These are phyloP conservation scores for Microchirus variegatus DNA, from an alignment of 2,797 vertebrate species.

Conservation along the genomic window DNA sequence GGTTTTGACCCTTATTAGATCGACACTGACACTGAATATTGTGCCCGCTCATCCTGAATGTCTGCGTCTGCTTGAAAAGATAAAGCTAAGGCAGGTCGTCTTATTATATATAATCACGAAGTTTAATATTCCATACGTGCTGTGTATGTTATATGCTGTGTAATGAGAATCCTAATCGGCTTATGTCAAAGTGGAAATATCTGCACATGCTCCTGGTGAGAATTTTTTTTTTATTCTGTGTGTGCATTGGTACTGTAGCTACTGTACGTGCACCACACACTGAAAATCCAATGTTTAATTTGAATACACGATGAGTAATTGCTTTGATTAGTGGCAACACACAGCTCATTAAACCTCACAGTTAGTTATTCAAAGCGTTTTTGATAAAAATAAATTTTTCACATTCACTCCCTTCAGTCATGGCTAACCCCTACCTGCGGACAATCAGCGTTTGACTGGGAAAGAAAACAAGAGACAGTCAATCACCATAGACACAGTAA, in stretches of 20 bases:
- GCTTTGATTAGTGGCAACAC: neutral
- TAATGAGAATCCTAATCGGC: conserved; percentile 26
- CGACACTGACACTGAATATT: too few relatives aligned
- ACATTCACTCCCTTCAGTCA: conserved; percentile 6
- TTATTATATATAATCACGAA: conserved; percentile 25
- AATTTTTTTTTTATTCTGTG: neutral
- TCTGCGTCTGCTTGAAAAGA: neutral
- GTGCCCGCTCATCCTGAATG: too few relatives aligned
- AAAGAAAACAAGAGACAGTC: conserved; percentile 10
- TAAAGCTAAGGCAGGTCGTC: neutral
- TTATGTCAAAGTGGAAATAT: conserved; percentile 27
- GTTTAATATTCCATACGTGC: conserved; percentile 33
- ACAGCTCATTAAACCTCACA: neutral
- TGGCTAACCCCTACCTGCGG: neutral
- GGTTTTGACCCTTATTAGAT: too few relatives aligned
- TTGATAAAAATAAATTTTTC: neutral
- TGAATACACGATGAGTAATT: neutral
- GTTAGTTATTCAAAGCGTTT: neutral
- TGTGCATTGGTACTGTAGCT: neutral
- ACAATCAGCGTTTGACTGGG: conserved; percentile 11
- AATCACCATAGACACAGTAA: conserved; percentile 9
- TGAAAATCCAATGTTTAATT: neutral
- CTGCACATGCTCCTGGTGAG: neutral
- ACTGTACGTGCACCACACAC: neutral
- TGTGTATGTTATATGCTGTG: conserved; percentile 13